Conservation (phyloP, 53 echinoderm and acorn worm genomes). For the Holothuria leucospilota region DNA sequence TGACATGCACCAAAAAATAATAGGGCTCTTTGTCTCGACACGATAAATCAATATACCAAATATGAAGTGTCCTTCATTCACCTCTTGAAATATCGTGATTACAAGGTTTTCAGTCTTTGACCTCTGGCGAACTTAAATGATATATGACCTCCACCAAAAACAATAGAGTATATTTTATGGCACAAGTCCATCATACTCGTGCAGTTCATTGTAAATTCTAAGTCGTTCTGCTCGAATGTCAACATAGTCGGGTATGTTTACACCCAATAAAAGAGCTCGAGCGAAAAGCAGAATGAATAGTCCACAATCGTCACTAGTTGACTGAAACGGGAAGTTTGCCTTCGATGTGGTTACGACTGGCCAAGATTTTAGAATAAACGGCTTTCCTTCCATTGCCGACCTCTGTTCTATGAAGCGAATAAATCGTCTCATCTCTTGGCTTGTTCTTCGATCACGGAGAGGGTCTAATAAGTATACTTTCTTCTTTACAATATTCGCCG, state of each 20-base stretch:
- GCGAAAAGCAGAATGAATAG: slow-evolving; percentile 7
- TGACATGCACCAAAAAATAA: no score
- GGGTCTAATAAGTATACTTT: slow-evolving; percentile 17
- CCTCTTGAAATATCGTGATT: no score
- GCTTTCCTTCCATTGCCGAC: slow-evolving; percentile 21
- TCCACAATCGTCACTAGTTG: slow-evolving; percentile 6
- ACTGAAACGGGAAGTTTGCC: not conserved
- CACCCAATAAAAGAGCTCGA: not conserved
- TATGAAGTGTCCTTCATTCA: no score
- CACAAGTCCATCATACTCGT: not conserved
- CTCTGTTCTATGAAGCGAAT: slow-evolving; percentile 12
- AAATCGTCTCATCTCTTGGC: slow-evolving; percentile 18
- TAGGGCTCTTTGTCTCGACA: no score
- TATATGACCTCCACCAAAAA: no score
- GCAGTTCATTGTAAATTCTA: slow-evolving; percentile 18
- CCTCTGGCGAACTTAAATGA: no score
- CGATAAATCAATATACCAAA: no score
- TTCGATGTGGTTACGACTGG: not conserved
- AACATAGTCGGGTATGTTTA: not conserved
- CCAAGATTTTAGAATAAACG: not conserved
- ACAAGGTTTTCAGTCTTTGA: no score
- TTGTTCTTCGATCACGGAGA: not conserved
- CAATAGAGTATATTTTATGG: not conserved
- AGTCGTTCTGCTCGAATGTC: slow-evolving; percentile 6
- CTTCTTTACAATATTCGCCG: not conserved